These are phyloP conservation scores for Cercocebus atys DNA, from an alignment of 2,113 vertebrate species.

Conservation along the genomic window DNA sequence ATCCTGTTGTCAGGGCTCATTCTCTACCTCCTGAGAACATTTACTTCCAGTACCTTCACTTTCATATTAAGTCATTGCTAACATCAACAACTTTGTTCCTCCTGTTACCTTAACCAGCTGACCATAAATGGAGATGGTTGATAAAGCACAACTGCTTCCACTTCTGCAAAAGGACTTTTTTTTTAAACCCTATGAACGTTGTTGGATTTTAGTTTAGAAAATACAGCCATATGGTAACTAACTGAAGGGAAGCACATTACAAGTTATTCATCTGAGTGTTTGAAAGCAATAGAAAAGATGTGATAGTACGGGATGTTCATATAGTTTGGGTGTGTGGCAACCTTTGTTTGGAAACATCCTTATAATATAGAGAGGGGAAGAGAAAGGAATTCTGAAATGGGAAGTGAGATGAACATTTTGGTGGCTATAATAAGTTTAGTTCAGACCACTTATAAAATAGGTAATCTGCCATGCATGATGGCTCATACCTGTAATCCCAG, in stretches of 20 bases:
- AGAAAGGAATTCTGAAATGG: slow-evolving; percentile 10
- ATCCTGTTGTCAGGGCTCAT: neutral
- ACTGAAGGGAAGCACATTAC: neutral
- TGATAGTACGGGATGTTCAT: neutral
- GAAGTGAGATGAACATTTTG: slow-evolving; percentile 47
- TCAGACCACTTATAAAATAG: slow-evolving; percentile 19
- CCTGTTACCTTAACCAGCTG: slow-evolving; percentile 30
- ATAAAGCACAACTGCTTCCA: neutral
- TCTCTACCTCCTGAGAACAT: neutral
- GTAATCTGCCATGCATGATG: neutral
- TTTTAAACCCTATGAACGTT: neutral
- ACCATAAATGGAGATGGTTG: slow-evolving; percentile 33
- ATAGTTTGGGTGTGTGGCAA: neutral
- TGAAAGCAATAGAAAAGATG: neutral
- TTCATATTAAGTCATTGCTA: slow-evolving; percentile 42
- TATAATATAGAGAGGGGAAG: neutral
- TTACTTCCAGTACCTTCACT: slow-evolving; percentile 32
- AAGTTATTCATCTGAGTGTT: neutral
- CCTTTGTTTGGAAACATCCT: slow-evolving; percentile 7
- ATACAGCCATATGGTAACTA: neutral
- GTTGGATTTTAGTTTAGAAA: slow-evolving; percentile 45
- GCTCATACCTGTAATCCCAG: too few relatives aligned
- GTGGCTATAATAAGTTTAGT: neutral
- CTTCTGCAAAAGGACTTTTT: slow-evolving; percentile 47
- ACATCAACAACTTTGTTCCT: slow-evolving; percentile 34